Conservation (phyloP, 2,113 vertebrate genomes). For the Amphilophus citrinellus region DNA sequence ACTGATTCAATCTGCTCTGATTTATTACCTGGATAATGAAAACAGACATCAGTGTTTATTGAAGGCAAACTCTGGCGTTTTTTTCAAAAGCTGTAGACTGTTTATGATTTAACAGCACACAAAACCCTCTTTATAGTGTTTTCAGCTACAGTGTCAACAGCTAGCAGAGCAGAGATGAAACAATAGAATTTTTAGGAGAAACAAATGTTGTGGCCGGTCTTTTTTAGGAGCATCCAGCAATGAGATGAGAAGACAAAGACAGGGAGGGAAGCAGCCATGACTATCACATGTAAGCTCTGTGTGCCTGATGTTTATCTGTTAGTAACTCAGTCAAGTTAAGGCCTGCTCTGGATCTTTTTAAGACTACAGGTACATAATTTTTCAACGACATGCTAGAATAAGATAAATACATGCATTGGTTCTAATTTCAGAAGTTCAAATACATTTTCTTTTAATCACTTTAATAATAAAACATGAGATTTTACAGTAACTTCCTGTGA, state of each 20-base stretch:
- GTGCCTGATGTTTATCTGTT: conserved; percentile 6
- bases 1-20: conserved; percentile 14
- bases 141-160: neutral
- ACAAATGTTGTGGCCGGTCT: conserved; percentile 41
- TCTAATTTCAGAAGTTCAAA: neutral
- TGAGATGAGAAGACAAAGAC: conserved; percentile 47
- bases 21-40: conserved; percentile 34
- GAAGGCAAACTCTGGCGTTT: neutral
- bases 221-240: conserved; percentile 40
- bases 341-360: neutral
- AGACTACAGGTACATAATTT: neutral
- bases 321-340: conserved; percentile 1
- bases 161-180: neutral
- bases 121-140: neutral
- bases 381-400: neutral
- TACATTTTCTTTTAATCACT: neutral
- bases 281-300: neutral
- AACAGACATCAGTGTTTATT: conserved; percentile 15
- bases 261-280: neutral
- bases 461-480: neutral
- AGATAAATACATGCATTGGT: neutral
- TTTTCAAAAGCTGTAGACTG: neutral
- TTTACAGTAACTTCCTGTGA: neutral
- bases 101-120: neutral
- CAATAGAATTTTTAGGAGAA: neutral